Conservation (phyloP, 2,888 invertebrate genomes). For the Labia minor region DNA sequence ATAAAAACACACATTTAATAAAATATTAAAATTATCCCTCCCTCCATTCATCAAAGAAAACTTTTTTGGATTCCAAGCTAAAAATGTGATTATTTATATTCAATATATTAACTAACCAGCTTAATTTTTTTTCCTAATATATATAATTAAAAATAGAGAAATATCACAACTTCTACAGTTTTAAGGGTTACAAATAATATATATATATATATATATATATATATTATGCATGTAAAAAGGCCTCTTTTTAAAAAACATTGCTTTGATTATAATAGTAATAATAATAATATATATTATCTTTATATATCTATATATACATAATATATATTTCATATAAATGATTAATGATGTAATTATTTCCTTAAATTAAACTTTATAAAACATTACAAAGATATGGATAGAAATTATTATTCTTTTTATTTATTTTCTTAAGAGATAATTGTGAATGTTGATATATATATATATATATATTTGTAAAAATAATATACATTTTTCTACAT, state of each 20-base stretch:
- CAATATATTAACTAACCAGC: neutral
- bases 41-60: no score
- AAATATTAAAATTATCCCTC: no score
- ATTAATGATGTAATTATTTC: neutral
- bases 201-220: no score
- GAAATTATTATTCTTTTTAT: neutral
- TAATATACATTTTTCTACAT: neutral
- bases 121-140: neutral
- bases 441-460: neutral
- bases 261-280: neutral
- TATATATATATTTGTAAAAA: neutral
- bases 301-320: no score
- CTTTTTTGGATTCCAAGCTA: neutral
- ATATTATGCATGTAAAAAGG: neutral
- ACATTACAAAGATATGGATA: neutral
- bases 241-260: neutral
- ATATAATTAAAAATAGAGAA: neutral
- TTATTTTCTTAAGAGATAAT: neutral
- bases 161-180: neutral
- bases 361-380: neutral
- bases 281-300: no score
- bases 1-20: no score
- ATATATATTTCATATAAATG: no score
- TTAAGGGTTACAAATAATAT: neutral
- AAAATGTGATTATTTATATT: neutral